Evolutionary conservation across 1,140 invertebrate genomes (phyloP), one percentile per base, ranked within the genome.

Genomic region (Hyles euphorbiae): DNA sequence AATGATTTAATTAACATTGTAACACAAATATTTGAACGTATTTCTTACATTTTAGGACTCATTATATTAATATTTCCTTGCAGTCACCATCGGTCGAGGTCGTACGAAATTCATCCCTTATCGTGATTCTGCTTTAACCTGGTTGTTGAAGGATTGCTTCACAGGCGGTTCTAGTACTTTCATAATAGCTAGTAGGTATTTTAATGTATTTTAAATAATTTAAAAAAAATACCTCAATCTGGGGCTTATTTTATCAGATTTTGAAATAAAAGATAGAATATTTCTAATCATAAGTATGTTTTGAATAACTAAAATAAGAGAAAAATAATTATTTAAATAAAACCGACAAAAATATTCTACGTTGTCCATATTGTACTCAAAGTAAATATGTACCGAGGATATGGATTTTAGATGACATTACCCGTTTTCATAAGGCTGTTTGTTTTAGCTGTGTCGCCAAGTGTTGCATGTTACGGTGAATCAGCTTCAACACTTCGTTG

Each of bases 91-190:
- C 32, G 82, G 85, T 60, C 78, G 70, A 60, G 78, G 86, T 36
- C 81, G 89, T 40, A 80, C 74, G 55, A 79, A 82, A 70, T 94
- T 93, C 75, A 93, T 95, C 34, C 93, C 94, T 34, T 95, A 95
- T 79, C 88, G 94, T 68, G 93, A 95, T 82, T 95, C 94, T 11
- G 92, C 93, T 5, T 89, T 95, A 5, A 95, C 94, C 11, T 95
- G 94, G 93, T 87, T 95, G 40, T 83, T 95, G 8, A 91, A 91
- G 68, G 90, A 91, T 58, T 91, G 90, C 34, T 85, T 92, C 43
- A 89, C 89, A 9, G 90, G 90, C n/a, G 88, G 88, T 47, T 90
- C 89, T 4, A 87, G 80, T 52, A 91, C 89, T 52, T 87, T 91
- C 63, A 89, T 92, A 79, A 90, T 92, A 59, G 90, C 91, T 45